phyloP scores from a whole-genome alignment of 2,113 vertebrate genomes.

The Pseudonaja textilis region DNA sequence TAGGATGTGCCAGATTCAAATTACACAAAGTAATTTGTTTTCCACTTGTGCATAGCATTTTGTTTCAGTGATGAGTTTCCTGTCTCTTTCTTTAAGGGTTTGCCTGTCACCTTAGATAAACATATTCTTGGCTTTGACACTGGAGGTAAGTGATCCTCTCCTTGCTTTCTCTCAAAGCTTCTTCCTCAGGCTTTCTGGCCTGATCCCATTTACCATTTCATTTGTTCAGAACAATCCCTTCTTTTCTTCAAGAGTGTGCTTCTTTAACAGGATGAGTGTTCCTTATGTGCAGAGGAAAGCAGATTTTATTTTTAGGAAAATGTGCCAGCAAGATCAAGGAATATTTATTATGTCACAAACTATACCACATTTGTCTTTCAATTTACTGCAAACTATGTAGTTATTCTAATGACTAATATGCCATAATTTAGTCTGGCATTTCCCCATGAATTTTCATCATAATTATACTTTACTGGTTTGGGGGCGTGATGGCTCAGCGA shows the following conservation, averaged over 20 bases:
- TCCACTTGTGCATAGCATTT: not conserved
- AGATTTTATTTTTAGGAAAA: not conserved
- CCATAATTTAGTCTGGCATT: not conserved
- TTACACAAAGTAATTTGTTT: not conserved
- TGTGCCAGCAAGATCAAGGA: not conserved
- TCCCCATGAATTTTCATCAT: not conserved
- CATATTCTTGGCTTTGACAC: constrained; percentile 96
- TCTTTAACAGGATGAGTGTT: not conserved
- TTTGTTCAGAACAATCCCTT: not conserved
- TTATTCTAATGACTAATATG: not conserved
- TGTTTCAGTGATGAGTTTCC: not conserved
- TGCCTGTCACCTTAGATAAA: constrained; percentile 92
- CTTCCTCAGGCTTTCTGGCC: too few relatives aligned
- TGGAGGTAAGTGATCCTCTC: constrained; percentile 80
- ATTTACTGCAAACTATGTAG: not conserved
- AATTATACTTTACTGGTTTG: not conserved
- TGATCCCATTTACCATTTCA: not conserved
- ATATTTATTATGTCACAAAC: not conserved
- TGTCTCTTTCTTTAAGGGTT: constrained; percentile 73
- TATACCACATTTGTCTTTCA: too few relatives aligned
- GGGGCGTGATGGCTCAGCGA: not conserved
- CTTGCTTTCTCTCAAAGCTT: not conserved
- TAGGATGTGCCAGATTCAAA: not conserved
- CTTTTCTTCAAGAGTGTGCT: not conserved
- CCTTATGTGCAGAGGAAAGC: not conserved